These are phyloP conservation scores for Teinopalpus imperialis DNA, from an alignment of 2,888 invertebrate genomes.

Conservation along the genomic window DNA sequence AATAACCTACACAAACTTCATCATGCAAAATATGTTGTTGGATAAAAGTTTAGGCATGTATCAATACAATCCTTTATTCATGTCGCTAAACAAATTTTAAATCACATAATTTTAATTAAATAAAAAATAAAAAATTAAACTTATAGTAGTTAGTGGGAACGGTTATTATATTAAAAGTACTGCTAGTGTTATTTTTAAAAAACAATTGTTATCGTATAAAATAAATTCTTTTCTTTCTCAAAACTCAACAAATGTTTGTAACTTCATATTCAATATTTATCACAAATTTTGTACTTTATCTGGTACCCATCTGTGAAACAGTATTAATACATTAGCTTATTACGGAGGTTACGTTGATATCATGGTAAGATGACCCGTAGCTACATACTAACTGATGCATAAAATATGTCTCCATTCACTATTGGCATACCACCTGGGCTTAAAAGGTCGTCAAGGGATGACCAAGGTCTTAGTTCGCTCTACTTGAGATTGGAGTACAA, in stretches of 20 bases:
- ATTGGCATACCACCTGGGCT: slow-evolving; percentile 28
- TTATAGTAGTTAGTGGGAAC: no score
- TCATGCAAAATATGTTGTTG: background rate
- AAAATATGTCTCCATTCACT: slow-evolving; percentile 35
- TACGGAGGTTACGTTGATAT: slow-evolving; percentile 5
- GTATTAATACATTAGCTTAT: background rate
- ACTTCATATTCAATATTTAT: background rate
- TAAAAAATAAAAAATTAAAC: no score
- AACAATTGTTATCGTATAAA: no score
- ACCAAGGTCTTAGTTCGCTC: slow-evolving; percentile 34
- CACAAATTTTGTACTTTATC: background rate
- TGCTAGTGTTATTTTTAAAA: no score
- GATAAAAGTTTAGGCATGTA: no score
- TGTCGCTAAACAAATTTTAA: background rate
- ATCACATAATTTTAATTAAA: background rate
- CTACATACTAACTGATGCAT: slow-evolving; percentile 19
- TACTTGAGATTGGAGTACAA: slow-evolving; percentile 31
- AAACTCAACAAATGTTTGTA: no score
- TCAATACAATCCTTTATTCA: background rate
- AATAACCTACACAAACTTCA: background rate
- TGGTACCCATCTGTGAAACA: background rate
- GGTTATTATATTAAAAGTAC: no score
- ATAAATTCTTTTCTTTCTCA: no score
- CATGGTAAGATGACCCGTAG: slow-evolving; percentile 17
- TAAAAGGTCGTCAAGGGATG: slow-evolving; percentile 39